A percentile compares a stretch with the other conserved stretches of the same genome.
Conservation (phyloP, 1,140 invertebrate species). For the Sitophilus oryzae region DNA sequence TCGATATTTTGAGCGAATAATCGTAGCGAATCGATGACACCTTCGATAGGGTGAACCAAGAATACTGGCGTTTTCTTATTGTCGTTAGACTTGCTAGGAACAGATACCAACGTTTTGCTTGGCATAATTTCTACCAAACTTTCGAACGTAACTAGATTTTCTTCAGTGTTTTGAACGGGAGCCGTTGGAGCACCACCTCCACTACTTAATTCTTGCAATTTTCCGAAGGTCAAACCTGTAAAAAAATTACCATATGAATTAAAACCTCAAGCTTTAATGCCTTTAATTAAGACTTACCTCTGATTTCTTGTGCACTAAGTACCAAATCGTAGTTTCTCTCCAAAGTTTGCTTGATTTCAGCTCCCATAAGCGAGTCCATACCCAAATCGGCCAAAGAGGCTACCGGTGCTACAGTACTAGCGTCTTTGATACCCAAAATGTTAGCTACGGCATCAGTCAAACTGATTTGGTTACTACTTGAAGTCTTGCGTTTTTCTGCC, state of each 20-base stretch:
- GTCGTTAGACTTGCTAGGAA: conserved; percentile 47
- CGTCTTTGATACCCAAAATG: conserved; percentile 83
- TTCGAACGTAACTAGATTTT: conserved; percentile 48
- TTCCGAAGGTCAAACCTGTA: conserved; percentile 61
- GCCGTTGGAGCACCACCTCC: conserved; percentile 38
- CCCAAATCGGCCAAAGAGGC: conserved; percentile 85
- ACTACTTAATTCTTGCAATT: conserved; percentile 61
- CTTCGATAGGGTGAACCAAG: conserved; percentile 83
- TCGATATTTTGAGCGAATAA: conserved; percentile 63
- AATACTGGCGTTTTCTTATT: conserved; percentile 48
- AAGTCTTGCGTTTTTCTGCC: conserved; percentile 62
- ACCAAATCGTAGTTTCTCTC: conserved; percentile 88
- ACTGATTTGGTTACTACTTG: conserved; percentile 48
- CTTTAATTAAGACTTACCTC: conserved; percentile 47
- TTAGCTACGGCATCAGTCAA: conserved; percentile 73
- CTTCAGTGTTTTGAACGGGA: conserved; percentile 23
- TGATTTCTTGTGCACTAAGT: conserved; percentile 84
- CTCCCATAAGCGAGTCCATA: conserved; percentile 96
- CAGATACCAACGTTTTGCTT: conserved; percentile 54
- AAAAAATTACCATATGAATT: no score
- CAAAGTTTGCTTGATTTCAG: conserved; percentile 94
- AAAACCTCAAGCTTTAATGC: no score
- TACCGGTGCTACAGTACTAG: conserved; percentile 64
- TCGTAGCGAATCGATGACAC: conserved; percentile 64
- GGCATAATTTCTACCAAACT: conserved; percentile 55